These are phyloP conservation scores for Elachura formosa DNA, from an alignment of 2,113 vertebrate species.

Conservation along the genomic window DNA sequence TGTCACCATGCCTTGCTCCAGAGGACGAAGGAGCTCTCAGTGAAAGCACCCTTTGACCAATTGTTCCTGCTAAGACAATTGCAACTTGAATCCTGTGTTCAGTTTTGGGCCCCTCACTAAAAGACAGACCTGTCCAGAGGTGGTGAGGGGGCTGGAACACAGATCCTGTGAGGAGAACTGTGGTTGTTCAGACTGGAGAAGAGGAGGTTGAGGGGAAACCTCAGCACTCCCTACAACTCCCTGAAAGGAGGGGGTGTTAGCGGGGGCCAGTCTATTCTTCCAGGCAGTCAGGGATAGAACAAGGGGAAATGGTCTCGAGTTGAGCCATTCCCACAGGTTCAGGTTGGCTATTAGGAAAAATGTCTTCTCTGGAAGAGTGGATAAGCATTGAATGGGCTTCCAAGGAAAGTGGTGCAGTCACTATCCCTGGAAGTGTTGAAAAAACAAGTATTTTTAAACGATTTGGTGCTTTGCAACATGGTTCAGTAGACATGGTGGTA, in stretches of 20 bases:
- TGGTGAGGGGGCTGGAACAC: not conserved
- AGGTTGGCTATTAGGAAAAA: not conserved
- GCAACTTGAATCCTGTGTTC: not conserved
- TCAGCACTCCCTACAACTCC: rapidly evolving
- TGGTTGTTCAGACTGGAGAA: not conserved
- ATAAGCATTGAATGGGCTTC: not conserved
- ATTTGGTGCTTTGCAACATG: not conserved
- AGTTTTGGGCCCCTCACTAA: not conserved
- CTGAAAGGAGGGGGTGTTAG: no score
- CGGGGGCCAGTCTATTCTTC: not conserved
- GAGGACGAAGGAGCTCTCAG: not conserved
- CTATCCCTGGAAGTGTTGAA: not conserved
- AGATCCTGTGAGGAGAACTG: not conserved
- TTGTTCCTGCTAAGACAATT: not conserved
- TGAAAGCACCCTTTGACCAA: not conserved
- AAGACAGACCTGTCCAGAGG: not conserved
- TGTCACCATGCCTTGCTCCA: not conserved
- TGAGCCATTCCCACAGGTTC: not conserved
- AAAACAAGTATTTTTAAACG: not conserved
- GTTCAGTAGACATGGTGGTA: not conserved
- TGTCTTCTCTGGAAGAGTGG: not conserved
- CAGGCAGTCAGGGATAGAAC: not conserved
- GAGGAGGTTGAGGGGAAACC: not conserved
- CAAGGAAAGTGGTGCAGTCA: not conserved
- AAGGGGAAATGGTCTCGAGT: not conserved